phyloP scores from a whole-genome alignment of 2,888 invertebrate species.

The Chymomyza amoena region DNA sequence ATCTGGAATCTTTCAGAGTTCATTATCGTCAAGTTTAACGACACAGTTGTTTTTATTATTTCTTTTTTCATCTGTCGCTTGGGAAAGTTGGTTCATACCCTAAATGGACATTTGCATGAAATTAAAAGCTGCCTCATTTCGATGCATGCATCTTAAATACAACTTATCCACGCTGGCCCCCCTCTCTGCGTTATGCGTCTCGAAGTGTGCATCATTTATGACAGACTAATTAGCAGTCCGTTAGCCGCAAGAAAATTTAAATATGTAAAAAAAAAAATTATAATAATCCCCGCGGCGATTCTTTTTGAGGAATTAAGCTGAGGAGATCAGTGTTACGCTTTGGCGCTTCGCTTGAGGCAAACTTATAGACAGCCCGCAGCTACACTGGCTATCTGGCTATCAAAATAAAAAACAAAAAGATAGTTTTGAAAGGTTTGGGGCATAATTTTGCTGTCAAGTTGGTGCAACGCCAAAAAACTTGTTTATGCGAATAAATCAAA shows the following conservation, averaged over 20 bases:
- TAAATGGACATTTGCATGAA: conserved; percentile 56
- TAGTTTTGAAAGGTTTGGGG: neutral
- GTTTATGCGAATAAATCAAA: conserved; percentile 26
- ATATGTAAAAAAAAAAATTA: conserved; percentile 17
- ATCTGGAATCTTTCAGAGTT: neutral
- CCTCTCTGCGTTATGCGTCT: conserved; percentile 39
- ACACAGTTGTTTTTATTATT: conserved; percentile 16
- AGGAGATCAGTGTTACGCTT: conserved; percentile 58
- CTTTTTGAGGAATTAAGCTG: conserved; percentile 49
- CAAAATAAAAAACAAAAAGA: neutral
- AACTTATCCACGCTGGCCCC: neutral
- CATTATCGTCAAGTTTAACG: conserved; percentile 27
- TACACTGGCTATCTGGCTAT: conserved; percentile 18
- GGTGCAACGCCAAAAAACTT: conserved; percentile 7
- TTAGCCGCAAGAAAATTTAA: conserved; percentile 40
- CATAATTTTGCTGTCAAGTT: neutral
- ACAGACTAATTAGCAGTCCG: conserved; percentile 60
- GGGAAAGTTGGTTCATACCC: conserved; percentile 48
- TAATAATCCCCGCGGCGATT: conserved; percentile 26
- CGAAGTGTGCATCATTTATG: conserved; percentile 50
- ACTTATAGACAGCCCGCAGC: conserved; percentile 42
- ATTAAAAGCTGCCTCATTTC: conserved; percentile 33
- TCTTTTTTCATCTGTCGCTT: conserved; percentile 18
- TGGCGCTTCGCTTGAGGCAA: conserved; percentile 62
- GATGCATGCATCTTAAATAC: conserved; percentile 38